phyloP scores from a whole-genome alignment of 1,140 invertebrate species.

The Drosophila pseudoobscura region DNA sequence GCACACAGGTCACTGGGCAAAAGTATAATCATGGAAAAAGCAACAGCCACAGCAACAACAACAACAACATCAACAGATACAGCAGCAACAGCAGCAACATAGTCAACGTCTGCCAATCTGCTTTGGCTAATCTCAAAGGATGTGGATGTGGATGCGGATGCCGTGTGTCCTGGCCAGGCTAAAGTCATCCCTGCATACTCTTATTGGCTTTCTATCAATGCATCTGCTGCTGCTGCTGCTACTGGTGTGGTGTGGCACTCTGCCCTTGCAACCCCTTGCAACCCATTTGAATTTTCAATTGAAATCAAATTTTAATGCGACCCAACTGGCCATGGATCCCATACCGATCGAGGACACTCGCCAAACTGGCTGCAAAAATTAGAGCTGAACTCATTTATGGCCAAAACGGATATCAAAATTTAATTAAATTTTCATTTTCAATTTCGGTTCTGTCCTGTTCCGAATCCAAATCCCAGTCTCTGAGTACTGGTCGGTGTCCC shows the following conservation, averaged over 20 bases:
- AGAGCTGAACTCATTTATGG: slow-evolving; percentile 69
- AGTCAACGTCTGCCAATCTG: slow-evolving; percentile 43
- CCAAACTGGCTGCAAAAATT: slow-evolving; percentile 50
- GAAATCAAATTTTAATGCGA: slow-evolving; percentile 76
- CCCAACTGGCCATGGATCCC: slow-evolving; percentile 44
- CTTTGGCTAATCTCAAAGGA: slow-evolving; percentile 73
- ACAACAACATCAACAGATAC: slow-evolving; percentile 7
- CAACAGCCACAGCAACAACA: slow-evolving; percentile 17
- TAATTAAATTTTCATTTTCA: slow-evolving; percentile 82
- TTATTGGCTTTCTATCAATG: slow-evolving; percentile 54
- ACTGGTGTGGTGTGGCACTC: not conserved
- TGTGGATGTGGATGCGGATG: slow-evolving; percentile 28
- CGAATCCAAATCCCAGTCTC: not conserved
- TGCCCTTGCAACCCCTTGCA: slow-evolving; percentile 4
- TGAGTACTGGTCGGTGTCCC: not conserved
- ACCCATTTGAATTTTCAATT: slow-evolving; percentile 69
- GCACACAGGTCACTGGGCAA: slow-evolving; percentile 56
- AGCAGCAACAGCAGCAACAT: slow-evolving; percentile 9
- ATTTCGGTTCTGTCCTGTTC: slow-evolving; percentile 39
- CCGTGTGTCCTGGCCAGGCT: slow-evolving; percentile 14
- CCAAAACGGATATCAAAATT: slow-evolving; percentile 75
- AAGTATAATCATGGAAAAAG: slow-evolving; percentile 32
- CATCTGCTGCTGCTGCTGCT: slow-evolving; percentile 24
- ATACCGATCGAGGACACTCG: slow-evolving; percentile 2
- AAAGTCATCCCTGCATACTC: slow-evolving; percentile 25